phyloP scores from a whole-genome alignment of 2,888 invertebrate genomes.

The Brachypterus glaber region DNA sequence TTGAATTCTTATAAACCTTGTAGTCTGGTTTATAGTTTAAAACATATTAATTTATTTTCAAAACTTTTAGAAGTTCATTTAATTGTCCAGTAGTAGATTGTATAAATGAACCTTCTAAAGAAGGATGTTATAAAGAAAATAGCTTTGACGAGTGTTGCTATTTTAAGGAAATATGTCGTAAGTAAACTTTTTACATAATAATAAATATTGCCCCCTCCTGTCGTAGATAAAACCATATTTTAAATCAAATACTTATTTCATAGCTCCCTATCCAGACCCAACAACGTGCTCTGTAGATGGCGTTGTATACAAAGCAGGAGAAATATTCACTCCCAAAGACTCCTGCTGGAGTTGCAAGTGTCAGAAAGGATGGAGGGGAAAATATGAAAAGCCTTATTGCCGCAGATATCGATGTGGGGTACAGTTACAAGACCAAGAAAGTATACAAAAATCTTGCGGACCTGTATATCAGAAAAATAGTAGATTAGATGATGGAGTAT shows the following conservation, averaged over 20 bases:
- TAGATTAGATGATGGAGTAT: neutral
- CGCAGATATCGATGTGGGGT: constrained; percentile 10
- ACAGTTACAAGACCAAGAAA: constrained; percentile 5
- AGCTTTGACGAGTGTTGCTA: neutral
- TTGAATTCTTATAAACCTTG: no score
- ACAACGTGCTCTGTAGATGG: constrained; percentile 14
- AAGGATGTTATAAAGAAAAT: neutral
- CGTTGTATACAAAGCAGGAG: constrained; percentile 13
- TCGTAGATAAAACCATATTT: no score
- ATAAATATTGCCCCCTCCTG: no score
- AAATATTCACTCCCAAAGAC: constrained; percentile 14
- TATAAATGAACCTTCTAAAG: neutral
- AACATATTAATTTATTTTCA: neutral
- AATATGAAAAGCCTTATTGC: constrained; percentile 17
- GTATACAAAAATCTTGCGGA: constrained; percentile 13
- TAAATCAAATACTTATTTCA: no score
- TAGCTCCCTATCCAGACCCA: no score
- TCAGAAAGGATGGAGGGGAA: constrained; percentile 18
- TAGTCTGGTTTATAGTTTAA: neutral
- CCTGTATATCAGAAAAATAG: constrained; percentile 11
- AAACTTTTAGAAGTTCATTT: neutral
- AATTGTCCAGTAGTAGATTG: neutral
- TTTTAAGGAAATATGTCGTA: constrained; percentile 2
- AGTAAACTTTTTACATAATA: neutral
- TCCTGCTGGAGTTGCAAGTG: constrained; percentile 20